Percentiles rank a stretch among this genome's conserved stretches.
These are phyloP conservation scores for Globicephala melas DNA, from an alignment of 2,113 vertebrate species.

Conservation along the genomic window DNA sequence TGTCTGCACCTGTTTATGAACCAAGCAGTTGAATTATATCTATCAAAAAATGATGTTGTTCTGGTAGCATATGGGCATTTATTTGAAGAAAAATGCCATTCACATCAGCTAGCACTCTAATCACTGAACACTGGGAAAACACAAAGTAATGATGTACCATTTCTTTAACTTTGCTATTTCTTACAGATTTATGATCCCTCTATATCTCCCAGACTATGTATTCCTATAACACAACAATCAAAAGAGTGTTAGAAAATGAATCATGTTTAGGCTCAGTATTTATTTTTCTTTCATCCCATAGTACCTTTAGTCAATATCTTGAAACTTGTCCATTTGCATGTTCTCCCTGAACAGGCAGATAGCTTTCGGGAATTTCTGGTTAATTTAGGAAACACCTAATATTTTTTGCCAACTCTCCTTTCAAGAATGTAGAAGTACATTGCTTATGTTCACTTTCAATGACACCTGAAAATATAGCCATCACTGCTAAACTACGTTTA, in stretches of 20 bases:
- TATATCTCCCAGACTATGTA: background rate
- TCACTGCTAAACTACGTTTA: background rate
- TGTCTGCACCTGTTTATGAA: background rate
- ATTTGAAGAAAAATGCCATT: background rate
- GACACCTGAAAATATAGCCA: background rate
- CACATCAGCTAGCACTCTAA: background rate
- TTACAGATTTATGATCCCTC: background rate
- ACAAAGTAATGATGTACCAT: background rate
- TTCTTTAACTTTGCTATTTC: constrained; percentile 2
- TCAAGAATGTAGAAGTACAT: background rate
- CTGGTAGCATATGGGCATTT: background rate
- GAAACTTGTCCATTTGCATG: background rate
- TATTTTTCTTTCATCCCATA: background rate
- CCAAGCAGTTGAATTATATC: accelerated
- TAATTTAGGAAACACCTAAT: background rate
- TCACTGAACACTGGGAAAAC: background rate
- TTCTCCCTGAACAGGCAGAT: background rate
- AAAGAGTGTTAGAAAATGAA: background rate
- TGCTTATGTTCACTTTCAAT: background rate
- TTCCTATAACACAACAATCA: background rate
- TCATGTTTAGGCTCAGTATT: background rate
- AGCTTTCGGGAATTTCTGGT: background rate
- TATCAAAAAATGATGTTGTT: background rate
- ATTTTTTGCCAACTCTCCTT: background rate
- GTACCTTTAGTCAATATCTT: background rate